Percentiles rank a stretch among this genome's conserved stretches.
These are phyloP conservation scores for Anthopleura xanthogrammica DNA, from an alignment of 92 coral and sea anemone species.

Conservation along the genomic window DNA sequence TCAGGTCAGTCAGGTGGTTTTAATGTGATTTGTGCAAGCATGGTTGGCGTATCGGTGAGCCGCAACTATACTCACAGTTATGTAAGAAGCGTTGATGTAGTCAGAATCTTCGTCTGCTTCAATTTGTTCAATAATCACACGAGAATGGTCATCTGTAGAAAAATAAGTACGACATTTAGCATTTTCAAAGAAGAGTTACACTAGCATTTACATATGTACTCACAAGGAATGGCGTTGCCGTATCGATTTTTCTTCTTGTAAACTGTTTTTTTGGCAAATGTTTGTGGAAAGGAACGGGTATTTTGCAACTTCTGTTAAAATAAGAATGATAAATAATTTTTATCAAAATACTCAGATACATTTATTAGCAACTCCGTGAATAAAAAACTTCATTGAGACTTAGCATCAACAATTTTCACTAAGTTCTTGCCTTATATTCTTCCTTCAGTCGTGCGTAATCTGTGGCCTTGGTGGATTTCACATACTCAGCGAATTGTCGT, in stretches of 20 bases:
- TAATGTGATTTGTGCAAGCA: too few relatives aligned
- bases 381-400: background rate
- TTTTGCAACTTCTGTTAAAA: slow-evolving; percentile 9
- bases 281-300: slow-evolving; percentile 17
- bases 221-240: slow-evolving; percentile 59
- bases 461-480: slow-evolving; percentile 10
- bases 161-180: background rate
- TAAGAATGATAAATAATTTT: background rate
- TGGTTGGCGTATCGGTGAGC: background rate
- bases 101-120: slow-evolving; percentile 30
- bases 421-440: slow-evolving; percentile 22
- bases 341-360: background rate
- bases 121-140: slow-evolving; percentile 41
- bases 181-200: background rate
- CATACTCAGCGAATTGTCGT: slow-evolving; percentile 5
- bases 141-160: slow-evolving; percentile 63
- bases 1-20: too few relatives aligned
- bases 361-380: background rate
- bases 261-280: slow-evolving; percentile 30
- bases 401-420: background rate
- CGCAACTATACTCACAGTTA: slow-evolving; percentile 35
- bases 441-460: slow-evolving; percentile 16
- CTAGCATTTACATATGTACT: slow-evolving; percentile 6
- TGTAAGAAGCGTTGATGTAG: slow-evolving; percentile 71
- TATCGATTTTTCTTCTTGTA: slow-evolving; percentile 57